These are phyloP conservation scores for Trachops cirrhosus DNA, from an alignment of 2,797 vertebrate genomes.

Conservation along the genomic window DNA sequence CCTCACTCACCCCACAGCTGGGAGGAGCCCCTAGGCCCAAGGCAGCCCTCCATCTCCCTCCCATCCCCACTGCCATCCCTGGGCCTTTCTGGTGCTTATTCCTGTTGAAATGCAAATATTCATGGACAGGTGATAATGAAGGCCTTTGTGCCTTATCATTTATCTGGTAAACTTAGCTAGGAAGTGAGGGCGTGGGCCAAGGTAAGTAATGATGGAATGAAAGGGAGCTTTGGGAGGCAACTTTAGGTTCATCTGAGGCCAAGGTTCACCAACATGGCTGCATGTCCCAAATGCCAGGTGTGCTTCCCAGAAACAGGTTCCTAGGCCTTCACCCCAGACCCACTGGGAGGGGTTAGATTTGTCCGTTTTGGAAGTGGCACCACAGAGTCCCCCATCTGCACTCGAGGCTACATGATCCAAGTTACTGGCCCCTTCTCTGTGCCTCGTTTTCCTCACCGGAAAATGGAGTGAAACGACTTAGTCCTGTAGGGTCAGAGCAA, in stretches of 20 bases:
- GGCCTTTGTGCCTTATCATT: constrained; percentile 8
- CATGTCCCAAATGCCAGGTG: not conserved
- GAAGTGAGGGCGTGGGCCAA: not conserved
- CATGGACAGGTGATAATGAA: not conserved
- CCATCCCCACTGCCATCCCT: no score
- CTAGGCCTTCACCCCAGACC: not conserved
- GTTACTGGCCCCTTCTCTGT: not conserved
- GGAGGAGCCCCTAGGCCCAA: not conserved
- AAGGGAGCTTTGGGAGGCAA: not conserved
- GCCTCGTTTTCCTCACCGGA: not conserved
- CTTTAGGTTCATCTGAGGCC: constrained; percentile 21
- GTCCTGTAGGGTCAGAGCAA: not conserved
- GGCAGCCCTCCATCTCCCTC: not conserved
- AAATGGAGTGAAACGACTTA: not conserved
- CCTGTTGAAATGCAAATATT: constrained; percentile 19
- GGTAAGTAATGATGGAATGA: not conserved
- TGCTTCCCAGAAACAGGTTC: not conserved
- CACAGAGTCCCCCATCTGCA: not conserved
- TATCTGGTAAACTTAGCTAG: constrained; percentile 1
- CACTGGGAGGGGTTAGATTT: not conserved
- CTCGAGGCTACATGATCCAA: not conserved
- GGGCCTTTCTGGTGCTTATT: not conserved
- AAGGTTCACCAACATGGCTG: not conserved
- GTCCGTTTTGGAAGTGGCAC: not conserved
- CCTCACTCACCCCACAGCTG: not conserved